Base-by-base conservation (phyloP, 2,888 invertebrate species). In the Thereva nobilitata region DNA sequence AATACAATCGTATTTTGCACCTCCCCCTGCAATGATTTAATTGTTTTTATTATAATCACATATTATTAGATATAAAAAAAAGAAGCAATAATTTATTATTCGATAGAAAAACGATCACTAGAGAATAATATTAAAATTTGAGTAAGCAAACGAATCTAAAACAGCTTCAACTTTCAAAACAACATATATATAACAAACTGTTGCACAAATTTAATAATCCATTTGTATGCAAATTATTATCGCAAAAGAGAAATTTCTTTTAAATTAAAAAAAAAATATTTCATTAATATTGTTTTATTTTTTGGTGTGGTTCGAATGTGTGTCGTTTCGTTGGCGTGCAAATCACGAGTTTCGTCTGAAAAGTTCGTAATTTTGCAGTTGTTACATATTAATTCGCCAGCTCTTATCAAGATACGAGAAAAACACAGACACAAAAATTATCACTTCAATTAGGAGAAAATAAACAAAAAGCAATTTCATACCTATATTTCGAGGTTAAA, bases 1-100 rank as follows among this genome's bases (percentile, higher is more conserved):
- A 50, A 47, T 50, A 63, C 42, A 45, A 6, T 64, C 54, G 45
- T 55, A 6, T 47, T 77, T 77, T 74, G 80, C 80, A 80, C 80
- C 80, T 79, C 80, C 79, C 80, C 80, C 80, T 80, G 74, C 6
- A 77, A 77, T 9, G 37, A 68, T 67, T 66, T 69, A 68, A 67
- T 56, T 35, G 0, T 38, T 9, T 9, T 6, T 40, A 12, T 12
- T 10, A 49, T 4, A 53, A 12, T 53, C 37, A 52, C 4, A 9
- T 35, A 35, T 37, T n/a, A 42, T 10, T 7, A 23, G 44, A 42
- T 9, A 52, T 6, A n/a, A 40, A 12, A 10, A 55, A 41, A n/a
- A 52, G 3, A 4, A 35, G 35, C 23, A 7, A 37, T 9, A 23
- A 23, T 4, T 38, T 41, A 55, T 23, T 3, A 41, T 10, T 38